phyloP scores from a whole-genome alignment of 2,113 vertebrate genomes.

The Ophiodon elongatus region DNA sequence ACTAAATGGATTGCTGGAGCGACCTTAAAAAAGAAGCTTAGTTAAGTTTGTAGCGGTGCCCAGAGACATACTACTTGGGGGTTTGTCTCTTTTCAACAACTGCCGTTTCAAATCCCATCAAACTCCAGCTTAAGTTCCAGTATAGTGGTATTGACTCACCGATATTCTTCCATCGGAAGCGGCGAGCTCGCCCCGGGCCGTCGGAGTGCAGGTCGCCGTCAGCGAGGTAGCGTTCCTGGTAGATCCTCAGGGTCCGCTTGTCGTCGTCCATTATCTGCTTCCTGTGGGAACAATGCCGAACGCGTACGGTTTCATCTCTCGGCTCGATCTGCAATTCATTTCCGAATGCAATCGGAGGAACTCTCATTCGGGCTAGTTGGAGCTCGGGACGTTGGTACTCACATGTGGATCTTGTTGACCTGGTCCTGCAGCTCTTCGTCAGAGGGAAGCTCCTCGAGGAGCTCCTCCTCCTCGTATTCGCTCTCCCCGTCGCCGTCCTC shows the following conservation, averaged over 20 bases:
- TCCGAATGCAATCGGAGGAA: not conserved
- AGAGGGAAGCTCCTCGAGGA: slow-evolving; percentile 93
- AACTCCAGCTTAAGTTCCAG: no score
- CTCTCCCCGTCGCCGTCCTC: slow-evolving; percentile 89
- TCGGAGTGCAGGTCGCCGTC: slow-evolving; percentile 97
- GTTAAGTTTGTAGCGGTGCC: not conserved
- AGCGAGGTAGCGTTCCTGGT: slow-evolving; percentile 93
- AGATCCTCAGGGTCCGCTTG: slow-evolving; percentile 91
- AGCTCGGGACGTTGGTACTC: slow-evolving; percentile 63
- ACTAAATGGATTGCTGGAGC: not conserved
- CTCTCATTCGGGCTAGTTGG: not conserved
- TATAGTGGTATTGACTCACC: slow-evolving; percentile 75
- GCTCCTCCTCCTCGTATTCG: slow-evolving; percentile 94
- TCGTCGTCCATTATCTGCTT: slow-evolving; percentile 95
- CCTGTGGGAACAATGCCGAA: slow-evolving; percentile 77
- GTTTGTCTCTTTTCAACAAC: no score
- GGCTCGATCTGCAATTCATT: not conserved
- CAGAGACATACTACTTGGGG: no score
- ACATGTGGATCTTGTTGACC: slow-evolving; percentile 98
- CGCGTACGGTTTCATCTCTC: not conserved
- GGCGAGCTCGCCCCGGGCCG: slow-evolving; percentile 92
- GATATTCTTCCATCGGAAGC: slow-evolving; percentile 96
- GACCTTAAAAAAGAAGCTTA: not conserved
- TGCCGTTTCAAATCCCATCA: not conserved
- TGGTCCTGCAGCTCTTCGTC: slow-evolving; percentile 92